These are phyloP conservation scores for Corticium candelabrum DNA, from an alignment of 37 sponge, comb jelly and placozoan genomes.

Conservation along the genomic window DNA sequence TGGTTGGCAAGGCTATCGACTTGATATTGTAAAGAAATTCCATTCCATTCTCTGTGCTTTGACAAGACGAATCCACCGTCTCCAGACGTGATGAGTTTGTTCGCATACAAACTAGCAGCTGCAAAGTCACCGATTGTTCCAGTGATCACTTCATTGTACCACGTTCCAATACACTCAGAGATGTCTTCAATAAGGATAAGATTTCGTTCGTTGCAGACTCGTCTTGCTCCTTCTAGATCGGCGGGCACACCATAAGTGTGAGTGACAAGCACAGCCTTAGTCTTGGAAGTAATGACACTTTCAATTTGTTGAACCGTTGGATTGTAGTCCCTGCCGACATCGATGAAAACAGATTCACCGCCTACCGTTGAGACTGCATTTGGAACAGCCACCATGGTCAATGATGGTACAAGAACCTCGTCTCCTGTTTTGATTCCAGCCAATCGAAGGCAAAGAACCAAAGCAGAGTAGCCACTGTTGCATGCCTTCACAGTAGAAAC, in stretches of 20 bases:
- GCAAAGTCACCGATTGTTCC: constrained; percentile 48
- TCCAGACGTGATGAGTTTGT: constrained; percentile 43
- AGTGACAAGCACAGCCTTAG: constrained; percentile 34
- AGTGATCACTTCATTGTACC: constrained; percentile 9
- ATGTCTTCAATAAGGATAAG: constrained; percentile 43
- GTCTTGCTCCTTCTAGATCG: constrained; percentile 1
- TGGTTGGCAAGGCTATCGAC: constrained; percentile 34
- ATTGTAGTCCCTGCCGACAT: constrained; percentile 33
- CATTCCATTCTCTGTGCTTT: neutral
- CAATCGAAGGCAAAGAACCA: constrained; percentile 23
- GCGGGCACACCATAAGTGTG: constrained; percentile 55
- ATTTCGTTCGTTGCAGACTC: constrained; percentile 6
- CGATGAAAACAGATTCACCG: constrained; percentile 41
- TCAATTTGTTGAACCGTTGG: constrained; percentile 30
- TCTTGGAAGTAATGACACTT: neutral
- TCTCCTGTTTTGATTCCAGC: constrained; percentile 26
- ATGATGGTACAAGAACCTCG: constrained; percentile 39
- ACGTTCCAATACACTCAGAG: constrained; percentile 44
- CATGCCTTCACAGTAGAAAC: constrained; percentile 34
- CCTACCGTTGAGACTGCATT: constrained; percentile 29
- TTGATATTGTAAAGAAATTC: neutral
- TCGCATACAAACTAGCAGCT: constrained; percentile 44
- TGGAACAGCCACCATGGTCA: constrained; percentile 42
- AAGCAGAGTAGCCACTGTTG: constrained; percentile 44
- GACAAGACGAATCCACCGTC: constrained; percentile 46